Evolutionary conservation across 2,888 invertebrate species (phyloP).

Genomic region (Agrypnus murinus): DNA sequence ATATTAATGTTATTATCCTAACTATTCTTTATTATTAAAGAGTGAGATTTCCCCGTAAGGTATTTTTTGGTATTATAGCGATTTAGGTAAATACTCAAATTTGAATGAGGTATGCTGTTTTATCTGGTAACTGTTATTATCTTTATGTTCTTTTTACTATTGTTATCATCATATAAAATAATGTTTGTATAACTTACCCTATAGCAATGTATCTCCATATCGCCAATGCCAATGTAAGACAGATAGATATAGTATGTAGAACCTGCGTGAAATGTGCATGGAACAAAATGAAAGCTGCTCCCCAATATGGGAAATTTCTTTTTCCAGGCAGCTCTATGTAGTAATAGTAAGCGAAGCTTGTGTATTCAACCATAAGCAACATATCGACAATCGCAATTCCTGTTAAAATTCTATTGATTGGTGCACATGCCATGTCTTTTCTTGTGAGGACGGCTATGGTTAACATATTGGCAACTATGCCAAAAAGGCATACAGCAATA

Average conservation of each 20-base stretch:
- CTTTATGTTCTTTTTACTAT: no score
- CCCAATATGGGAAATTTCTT: slow-evolving; percentile 80
- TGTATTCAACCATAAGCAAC: slow-evolving; percentile 91
- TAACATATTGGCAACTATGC: slow-evolving; percentile 88
- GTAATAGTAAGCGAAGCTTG: slow-evolving; percentile 83
- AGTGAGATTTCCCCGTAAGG: no score
- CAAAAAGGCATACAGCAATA: slow-evolving; percentile 88
- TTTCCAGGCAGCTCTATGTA: slow-evolving; percentile 78
- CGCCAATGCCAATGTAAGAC: slow-evolving; percentile 85
- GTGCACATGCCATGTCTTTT: slow-evolving; percentile 85
- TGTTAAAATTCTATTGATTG: slow-evolving; percentile 90
- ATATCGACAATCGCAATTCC: slow-evolving; percentile 92
- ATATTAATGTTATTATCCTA: no score
- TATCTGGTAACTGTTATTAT: no score
- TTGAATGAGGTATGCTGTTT: no score
- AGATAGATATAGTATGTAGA: slow-evolving; percentile 89
- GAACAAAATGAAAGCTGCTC: slow-evolving; percentile 84
- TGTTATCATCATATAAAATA: no score
- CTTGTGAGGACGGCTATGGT: slow-evolving; percentile 91
- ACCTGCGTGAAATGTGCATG: slow-evolving; percentile 89
- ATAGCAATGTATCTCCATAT: slow-evolving; percentile 92
- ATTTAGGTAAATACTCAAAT: no score
- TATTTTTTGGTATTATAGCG: no score
- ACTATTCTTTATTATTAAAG: no score
- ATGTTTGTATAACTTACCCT: slow-evolving; percentile 84